Evolutionary conservation across 2,888 invertebrate species (phyloP).

Genomic region (Hydraecia micacea): DNA sequence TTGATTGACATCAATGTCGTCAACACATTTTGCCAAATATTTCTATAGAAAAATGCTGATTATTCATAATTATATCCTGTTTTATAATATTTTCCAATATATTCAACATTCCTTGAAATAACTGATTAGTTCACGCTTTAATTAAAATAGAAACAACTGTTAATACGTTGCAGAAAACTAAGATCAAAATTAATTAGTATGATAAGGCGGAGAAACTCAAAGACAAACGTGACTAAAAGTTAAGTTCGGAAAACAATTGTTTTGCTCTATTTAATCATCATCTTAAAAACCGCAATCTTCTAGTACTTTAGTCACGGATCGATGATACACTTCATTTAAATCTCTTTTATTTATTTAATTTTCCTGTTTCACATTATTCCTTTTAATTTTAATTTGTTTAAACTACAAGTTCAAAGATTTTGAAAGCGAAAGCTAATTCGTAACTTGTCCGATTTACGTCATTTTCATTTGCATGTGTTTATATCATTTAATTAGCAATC

Average conservation of each 20-base stretch:
- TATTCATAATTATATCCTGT: constrained; percentile 3
- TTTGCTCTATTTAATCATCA: constrained; percentile 59
- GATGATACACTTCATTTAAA: constrained; percentile 24
- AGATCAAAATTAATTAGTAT: constrained; percentile 13
- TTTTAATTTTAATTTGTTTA: background rate
- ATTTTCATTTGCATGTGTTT: constrained; percentile 26
- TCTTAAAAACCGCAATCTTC: constrained; percentile 36
- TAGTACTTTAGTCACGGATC: constrained; percentile 42
- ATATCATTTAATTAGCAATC: constrained; percentile 9
- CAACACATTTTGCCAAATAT: background rate
- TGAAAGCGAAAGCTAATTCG: constrained; percentile 32
- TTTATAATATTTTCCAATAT: background rate
- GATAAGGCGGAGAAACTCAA: constrained; percentile 37
- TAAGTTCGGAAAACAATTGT: constrained; percentile 42
- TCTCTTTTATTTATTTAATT: constrained; percentile 25
- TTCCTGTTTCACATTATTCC: constrained; percentile 4
- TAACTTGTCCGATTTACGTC: background rate
- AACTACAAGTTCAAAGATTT: constrained; percentile 14
- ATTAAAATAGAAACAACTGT: background rate
- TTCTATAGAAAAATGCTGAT: background rate
- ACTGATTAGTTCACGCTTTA: background rate
- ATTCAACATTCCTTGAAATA: background rate
- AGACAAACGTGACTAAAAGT: constrained; percentile 42
- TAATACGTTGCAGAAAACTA: background rate
- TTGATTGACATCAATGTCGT: background rate